Evolutionary conservation across 1,140 invertebrate species (phyloP).

Genomic region (Wiebesia pumilae): DNA sequence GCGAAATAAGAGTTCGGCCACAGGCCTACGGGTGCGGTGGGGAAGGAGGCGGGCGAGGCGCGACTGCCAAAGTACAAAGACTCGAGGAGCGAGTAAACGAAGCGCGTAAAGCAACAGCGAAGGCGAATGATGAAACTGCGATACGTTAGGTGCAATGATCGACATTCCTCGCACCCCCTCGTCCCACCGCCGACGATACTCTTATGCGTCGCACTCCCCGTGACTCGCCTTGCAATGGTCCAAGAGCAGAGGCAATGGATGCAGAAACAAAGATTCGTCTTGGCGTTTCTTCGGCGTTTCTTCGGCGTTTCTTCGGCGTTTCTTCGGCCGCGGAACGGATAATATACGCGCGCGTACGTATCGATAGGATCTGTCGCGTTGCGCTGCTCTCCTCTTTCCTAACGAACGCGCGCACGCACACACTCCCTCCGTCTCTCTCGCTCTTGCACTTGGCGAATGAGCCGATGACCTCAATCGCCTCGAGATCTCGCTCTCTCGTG

Average conservation of each 20-base stretch:
- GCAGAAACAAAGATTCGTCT: not conserved
- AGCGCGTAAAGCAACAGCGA: not conserved
- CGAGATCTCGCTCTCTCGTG: slow-evolving; percentile 5
- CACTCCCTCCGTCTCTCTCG: not conserved
- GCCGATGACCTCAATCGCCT: slow-evolving; percentile 13
- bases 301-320: not conserved
- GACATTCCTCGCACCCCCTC: not conserved
- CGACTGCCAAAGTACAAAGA: not conserved
- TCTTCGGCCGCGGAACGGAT: not conserved
- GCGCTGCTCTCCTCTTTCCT: slow-evolving; percentile 5
- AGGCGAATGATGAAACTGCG: slow-evolving; percentile 42
- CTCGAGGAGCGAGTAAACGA: slow-evolving; percentile 34
- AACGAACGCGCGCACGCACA: not conserved
- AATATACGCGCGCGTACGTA: slow-evolving; percentile 11
- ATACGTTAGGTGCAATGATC: slow-evolving; percentile 45
- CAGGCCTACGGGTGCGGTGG: not conserved
- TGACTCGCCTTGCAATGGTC: not conserved
- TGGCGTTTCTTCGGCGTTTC: too few species aligned
- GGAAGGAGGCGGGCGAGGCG: not conserved
- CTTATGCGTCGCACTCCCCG: not conserved
- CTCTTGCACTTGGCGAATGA: not conserved
- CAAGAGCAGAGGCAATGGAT: not conserved
- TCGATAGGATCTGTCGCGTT: slow-evolving; percentile 38
- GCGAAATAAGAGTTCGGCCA: too few species aligned
- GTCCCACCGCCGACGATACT: not conserved